phyloP scores from a whole-genome alignment of 2,113 vertebrate genomes.

The Camelus bactrianus region DNA sequence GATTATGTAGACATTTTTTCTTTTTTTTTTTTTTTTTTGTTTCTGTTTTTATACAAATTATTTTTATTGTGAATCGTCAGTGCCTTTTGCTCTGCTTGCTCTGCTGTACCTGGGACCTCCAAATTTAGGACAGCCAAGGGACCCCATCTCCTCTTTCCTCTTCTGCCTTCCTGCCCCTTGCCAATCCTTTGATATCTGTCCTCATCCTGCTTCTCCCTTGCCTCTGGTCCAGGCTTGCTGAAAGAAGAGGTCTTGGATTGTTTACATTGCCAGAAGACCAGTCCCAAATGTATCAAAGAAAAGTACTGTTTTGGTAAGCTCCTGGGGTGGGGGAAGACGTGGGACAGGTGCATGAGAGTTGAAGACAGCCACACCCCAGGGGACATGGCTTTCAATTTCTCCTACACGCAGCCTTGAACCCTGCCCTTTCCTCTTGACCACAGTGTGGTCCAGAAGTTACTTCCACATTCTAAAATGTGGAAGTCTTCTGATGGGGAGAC shows the following conservation, averaged over 20 bases:
- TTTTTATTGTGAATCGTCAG: background rate
- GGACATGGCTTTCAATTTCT: background rate
- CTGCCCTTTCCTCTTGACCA: background rate
- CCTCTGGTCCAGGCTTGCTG: constrained; percentile 13
- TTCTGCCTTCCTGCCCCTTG: background rate
- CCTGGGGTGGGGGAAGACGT: background rate
- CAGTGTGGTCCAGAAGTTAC: background rate
- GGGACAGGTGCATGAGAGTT: background rate
- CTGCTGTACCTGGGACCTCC: background rate
- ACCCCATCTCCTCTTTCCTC: background rate
- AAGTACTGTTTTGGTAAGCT: constrained; percentile 73
- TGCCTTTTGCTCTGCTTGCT: background rate
- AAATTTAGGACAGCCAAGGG: background rate
- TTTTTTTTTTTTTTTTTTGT: too few species aligned
- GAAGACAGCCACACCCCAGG: background rate
- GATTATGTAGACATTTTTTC: background rate
- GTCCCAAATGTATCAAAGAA: constrained; percentile 5
- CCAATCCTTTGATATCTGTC: background rate
- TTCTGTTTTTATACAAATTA: background rate
- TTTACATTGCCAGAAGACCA: constrained; percentile 51
- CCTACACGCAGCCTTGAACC: background rate
- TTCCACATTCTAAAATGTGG: background rate
- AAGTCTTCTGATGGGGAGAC: background rate
- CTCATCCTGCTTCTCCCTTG: background rate
- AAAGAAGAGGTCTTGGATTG: constrained; percentile 71